These are phyloP conservation scores for Nixonia krombeini DNA, from an alignment of 1,140 invertebrate species.

Conservation along the genomic window DNA sequence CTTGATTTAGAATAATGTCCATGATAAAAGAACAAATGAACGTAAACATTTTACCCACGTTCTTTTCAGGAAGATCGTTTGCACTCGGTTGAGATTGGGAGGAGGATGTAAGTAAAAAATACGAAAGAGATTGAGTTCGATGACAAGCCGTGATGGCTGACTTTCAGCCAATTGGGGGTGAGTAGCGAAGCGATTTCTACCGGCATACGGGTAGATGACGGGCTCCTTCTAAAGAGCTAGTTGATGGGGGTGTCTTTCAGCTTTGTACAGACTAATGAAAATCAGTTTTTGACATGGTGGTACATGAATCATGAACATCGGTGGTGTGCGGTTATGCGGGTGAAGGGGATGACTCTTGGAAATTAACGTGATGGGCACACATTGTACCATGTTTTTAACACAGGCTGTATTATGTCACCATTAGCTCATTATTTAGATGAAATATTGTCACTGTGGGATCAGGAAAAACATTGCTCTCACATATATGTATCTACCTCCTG, in stretches of 20 bases:
- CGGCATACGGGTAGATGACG: constrained; percentile 50
- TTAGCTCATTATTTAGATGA: too few relatives aligned
- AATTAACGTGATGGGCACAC: not conserved
- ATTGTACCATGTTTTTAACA: not conserved
- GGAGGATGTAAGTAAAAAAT: not conserved
- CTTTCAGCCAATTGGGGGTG: constrained; percentile 26
- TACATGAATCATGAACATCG: too few relatives aligned
- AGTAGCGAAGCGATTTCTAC: constrained; percentile 25
- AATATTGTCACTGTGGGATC: too few relatives aligned
- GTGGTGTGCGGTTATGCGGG: constrained; percentile 42
- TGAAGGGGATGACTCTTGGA: constrained; percentile 14
- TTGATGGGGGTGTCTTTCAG: constrained; percentile 51
- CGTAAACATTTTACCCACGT: too few relatives aligned
- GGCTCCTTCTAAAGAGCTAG: too few relatives aligned
- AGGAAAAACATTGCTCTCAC: too few relatives aligned
- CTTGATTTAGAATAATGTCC: too few relatives aligned
- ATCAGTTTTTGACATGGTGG: constrained; percentile 43
- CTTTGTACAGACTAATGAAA: constrained; percentile 47
- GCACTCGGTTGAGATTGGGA: not conserved
- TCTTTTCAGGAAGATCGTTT: not conserved
- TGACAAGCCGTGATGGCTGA: constrained; percentile 4
- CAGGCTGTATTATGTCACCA: too few relatives aligned
- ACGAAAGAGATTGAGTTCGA: not conserved
- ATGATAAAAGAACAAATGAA: too few relatives aligned
- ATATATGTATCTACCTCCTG: too few relatives aligned